phyloP scores from a whole-genome alignment of 2,888 invertebrate genomes.

The Lithophane semibrunnea region DNA sequence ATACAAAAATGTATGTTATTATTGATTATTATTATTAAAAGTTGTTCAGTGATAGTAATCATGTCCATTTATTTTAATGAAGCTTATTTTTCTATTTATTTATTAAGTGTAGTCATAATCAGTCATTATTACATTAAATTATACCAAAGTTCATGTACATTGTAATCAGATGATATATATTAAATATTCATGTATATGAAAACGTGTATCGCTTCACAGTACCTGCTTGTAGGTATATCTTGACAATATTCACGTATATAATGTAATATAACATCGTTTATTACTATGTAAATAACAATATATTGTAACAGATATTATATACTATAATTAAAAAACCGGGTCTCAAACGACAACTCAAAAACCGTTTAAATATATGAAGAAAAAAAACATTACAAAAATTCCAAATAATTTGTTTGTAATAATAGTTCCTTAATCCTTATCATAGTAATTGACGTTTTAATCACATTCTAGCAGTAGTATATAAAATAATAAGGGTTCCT shows the following conservation, averaged over 20 bases:
- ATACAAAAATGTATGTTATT: conserved; percentile 43
- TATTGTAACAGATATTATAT: conserved; percentile 41
- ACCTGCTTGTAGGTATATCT: conserved; percentile 84
- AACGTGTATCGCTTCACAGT: conserved; percentile 80
- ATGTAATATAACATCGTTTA: conserved; percentile 61
- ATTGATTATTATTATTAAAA: conserved; percentile 31
- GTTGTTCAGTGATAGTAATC: conserved; percentile 46
- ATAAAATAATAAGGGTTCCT: too few relatives aligned
- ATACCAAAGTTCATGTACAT: conserved; percentile 57
- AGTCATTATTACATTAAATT: conserved; percentile 47
- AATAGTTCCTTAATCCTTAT: background rate
- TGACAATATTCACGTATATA: conserved; percentile 80
- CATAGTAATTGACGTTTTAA: background rate
- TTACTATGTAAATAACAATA: conserved; percentile 70
- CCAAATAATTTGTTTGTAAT: background rate
- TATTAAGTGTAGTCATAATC: conserved; percentile 58
- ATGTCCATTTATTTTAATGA: conserved; percentile 63
- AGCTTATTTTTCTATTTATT: conserved; percentile 68
- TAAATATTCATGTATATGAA: conserved; percentile 55
- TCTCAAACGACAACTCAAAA: conserved; percentile 32
- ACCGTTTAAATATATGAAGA: background rate
- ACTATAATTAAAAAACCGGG: conserved; percentile 12
- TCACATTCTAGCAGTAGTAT: background rate
- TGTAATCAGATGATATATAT: conserved; percentile 49
- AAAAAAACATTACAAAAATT: background rate